phyloP scores from a whole-genome alignment of 2,888 invertebrate genomes.

The Dasysyrphus tricinctus region DNA sequence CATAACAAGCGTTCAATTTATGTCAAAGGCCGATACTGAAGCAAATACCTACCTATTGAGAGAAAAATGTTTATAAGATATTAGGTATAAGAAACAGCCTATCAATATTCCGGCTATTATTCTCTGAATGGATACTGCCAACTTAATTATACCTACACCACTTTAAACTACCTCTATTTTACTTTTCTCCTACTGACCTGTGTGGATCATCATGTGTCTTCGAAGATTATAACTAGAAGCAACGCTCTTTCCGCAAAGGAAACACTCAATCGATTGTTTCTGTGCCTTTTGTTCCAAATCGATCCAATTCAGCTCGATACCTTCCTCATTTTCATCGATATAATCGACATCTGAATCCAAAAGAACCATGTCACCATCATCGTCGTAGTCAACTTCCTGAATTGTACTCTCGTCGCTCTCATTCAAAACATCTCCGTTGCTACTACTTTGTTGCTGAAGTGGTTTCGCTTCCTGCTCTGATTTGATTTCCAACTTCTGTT shows the following conservation, averaged over 20 bases:
- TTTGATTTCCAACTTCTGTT: slow-evolving; percentile 51
- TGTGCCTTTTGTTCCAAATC: slow-evolving; percentile 80
- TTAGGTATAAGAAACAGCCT: too few relatives aligned
- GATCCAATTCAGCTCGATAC: slow-evolving; percentile 78
- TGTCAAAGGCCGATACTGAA: too few relatives aligned
- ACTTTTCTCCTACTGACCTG: slow-evolving; percentile 77
- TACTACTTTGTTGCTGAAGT: slow-evolving; percentile 9
- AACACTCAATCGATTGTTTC: slow-evolving; percentile 80
- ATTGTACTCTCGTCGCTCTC: slow-evolving; percentile 68
- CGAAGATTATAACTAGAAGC: slow-evolving; percentile 82
- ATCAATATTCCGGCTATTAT: too few relatives aligned
- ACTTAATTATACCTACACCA: too few relatives aligned
- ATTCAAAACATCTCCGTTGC: slow-evolving; percentile 42
- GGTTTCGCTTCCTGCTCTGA: slow-evolving; percentile 33
- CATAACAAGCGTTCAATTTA: too few relatives aligned
- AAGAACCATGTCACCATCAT: slow-evolving; percentile 75
- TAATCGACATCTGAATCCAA: slow-evolving; percentile 73
- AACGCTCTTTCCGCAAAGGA: slow-evolving; percentile 82
- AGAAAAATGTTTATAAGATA: too few relatives aligned
- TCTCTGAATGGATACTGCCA: too few relatives aligned
- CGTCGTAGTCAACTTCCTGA: slow-evolving; percentile 70
- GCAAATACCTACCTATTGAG: too few relatives aligned
- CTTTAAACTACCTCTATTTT: background rate
- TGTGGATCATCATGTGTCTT: slow-evolving; percentile 83
- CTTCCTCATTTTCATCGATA: slow-evolving; percentile 76